phyloP scores from a whole-genome alignment of 2,113 vertebrate genomes.

The Platanista minor region DNA sequence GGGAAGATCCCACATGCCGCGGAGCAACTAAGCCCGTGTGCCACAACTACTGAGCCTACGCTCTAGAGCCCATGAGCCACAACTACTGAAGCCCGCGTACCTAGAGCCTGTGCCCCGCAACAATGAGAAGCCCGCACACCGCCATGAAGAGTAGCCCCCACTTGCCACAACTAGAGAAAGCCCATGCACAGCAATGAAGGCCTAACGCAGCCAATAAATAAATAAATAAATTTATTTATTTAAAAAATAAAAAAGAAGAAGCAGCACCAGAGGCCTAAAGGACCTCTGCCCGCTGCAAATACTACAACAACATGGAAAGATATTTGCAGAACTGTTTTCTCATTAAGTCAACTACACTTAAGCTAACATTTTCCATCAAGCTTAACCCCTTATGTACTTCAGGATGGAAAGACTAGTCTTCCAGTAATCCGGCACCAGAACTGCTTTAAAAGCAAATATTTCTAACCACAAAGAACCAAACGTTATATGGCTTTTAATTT shows the following conservation, averaged over 20 bases:
- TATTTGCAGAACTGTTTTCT: slow-evolving; percentile 24
- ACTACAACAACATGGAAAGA: slow-evolving; percentile 17
- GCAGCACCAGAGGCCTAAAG: not conserved
- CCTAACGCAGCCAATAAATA: too few relatives aligned
- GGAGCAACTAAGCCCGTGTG: too few relatives aligned
- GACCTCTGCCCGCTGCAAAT: not conserved
- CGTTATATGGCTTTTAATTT: not conserved
- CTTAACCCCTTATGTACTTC: not conserved
- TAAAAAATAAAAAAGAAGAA: not conserved
- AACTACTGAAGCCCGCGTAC: too few relatives aligned
- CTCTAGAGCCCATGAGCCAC: too few relatives aligned
- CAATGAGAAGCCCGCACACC: too few relatives aligned
- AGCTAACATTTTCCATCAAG: not conserved
- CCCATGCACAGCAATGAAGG: too few relatives aligned
- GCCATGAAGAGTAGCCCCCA: too few relatives aligned
- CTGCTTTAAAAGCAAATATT: slow-evolving; percentile 49
- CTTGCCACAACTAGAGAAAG: too few relatives aligned
- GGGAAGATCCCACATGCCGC: too few relatives aligned
- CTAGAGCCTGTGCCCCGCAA: too few relatives aligned
- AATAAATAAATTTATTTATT: too few relatives aligned
- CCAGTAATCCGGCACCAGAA: not conserved
- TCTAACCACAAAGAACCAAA: slow-evolving; percentile 45
- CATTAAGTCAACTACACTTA: not conserved
- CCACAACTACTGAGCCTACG: too few relatives aligned
- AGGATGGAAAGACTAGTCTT: not conserved